A percentile compares a stretch with the other conserved stretches of the same genome.
Evolutionary conservation across 2,797 vertebrate species (phyloP).

Genomic region (Vultur gryphus): DNA sequence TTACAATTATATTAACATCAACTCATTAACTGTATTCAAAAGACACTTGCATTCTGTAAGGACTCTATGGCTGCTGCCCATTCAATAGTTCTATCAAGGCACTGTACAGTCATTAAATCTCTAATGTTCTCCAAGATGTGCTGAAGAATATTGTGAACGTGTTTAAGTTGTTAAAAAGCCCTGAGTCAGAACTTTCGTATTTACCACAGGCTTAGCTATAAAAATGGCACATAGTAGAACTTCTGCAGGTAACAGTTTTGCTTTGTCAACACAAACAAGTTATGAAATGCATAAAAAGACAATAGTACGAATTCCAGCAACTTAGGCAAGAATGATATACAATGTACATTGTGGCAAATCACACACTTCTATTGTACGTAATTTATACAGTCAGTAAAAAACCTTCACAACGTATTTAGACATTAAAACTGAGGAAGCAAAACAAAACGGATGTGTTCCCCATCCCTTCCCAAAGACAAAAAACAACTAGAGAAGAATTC

Average conservation of each 20-base stretch:
- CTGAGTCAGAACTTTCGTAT: constrained; percentile 71
- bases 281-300: constrained; percentile 36
- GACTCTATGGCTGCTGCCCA: constrained; percentile 50
- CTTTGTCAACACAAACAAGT: constrained; percentile 43
- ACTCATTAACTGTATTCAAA: not conserved
- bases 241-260: constrained; percentile 5
- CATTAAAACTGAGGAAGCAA: constrained; percentile 11
- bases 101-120: constrained; percentile 59
- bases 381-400: not conserved
- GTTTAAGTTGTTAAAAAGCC: constrained; percentile 70
- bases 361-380: not conserved
- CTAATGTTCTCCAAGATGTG: constrained; percentile 42
- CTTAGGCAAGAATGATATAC: not conserved
- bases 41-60: not conserved
- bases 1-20: not conserved
- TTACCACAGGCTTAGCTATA: constrained; percentile 60
- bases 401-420: not conserved
- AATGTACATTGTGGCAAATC: not conserved
- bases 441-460: not conserved
- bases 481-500: constrained; percentile 22
- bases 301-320: not conserved
- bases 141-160: constrained; percentile 32
- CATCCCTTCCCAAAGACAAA: not conserved
- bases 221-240: constrained; percentile 40
- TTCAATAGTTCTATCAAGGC: constrained; percentile 69